Percentiles rank a stretch among this genome's conserved stretches.
phyloP scores from a whole-genome alignment of 2,113 vertebrate species.

The Onychostruthus taczanowskii region DNA sequence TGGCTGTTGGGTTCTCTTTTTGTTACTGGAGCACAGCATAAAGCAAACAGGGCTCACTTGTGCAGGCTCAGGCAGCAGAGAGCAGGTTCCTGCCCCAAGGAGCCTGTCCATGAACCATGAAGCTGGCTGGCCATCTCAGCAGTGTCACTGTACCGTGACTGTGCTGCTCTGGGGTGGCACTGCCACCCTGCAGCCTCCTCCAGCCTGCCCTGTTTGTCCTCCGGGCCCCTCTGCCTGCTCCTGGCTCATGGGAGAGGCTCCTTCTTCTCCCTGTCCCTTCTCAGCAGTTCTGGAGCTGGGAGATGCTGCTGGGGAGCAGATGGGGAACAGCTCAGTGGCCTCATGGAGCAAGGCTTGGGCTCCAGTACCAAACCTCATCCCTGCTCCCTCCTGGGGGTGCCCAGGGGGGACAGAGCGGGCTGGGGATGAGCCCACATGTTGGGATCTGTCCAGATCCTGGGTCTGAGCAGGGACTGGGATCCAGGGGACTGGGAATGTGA shows the following conservation, averaged over 20 bases:
- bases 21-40: neutral
- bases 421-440: rapidly evolving
- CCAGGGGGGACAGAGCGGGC: rapidly evolving
- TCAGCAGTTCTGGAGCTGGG: neutral
- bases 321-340: neutral
- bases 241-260: rapidly evolving
- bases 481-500: neutral
- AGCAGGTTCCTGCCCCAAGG: neutral
- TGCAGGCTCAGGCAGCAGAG: neutral
- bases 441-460: rapidly evolving
- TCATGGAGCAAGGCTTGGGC: neutral
- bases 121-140: neutral
- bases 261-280: neutral
- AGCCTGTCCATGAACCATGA: neutral
- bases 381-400: rapidly evolving
- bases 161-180: neutral
- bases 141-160: neutral
- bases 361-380: too few relatives aligned
- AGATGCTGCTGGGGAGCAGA: neutral
- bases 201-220: rapidly evolving
- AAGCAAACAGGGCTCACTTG: neutral
- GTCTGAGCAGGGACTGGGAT: neutral
- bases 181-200: neutral
- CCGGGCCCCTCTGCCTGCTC: rapidly evolving
- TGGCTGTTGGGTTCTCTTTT: neutral